Evolutionary conservation across 2,888 invertebrate species (phyloP).

Genomic region (Cerastis leucographa): DNA sequence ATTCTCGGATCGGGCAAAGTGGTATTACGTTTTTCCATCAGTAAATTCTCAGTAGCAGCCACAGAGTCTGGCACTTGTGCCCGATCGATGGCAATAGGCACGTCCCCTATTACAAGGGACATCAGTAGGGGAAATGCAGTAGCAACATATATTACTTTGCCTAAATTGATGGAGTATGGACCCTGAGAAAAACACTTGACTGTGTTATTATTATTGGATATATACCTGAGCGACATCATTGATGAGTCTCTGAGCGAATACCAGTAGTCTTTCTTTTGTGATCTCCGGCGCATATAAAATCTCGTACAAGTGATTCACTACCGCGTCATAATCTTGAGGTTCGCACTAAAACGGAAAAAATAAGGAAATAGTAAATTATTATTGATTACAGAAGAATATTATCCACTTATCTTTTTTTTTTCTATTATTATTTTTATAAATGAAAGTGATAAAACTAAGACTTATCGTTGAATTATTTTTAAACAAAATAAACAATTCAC

Average conservation of each 20-base stretch:
- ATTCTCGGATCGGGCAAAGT: too few relatives aligned
- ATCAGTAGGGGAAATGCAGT: neutral
- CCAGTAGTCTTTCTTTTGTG: constrained; percentile 93
- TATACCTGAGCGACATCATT: constrained; percentile 94
- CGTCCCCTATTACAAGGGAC: too few relatives aligned
- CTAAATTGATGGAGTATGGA: neutral
- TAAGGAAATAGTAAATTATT: neutral
- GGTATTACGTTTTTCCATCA: too few relatives aligned
- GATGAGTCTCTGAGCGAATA: constrained; percentile 95
- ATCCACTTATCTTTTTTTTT: neutral
- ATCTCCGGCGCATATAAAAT: constrained; percentile 93
- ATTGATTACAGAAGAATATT: neutral
- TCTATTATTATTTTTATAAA: neutral
- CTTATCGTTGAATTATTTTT: neutral
- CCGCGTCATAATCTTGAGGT: constrained; percentile 93
- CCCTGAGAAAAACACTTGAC: neutral
- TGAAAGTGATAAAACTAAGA: neutral
- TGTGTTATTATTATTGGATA: neutral
- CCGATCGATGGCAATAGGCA: too few relatives aligned
- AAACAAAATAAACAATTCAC: neutral
- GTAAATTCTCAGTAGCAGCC: too few relatives aligned
- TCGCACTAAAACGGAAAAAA: constrained; percentile 91
- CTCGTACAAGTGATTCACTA: constrained; percentile 94
- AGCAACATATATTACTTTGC: neutral
- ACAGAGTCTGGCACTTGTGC: too few relatives aligned